phyloP scores from a whole-genome alignment of 2,113 vertebrate genomes.

The Haemorhous mexicanus region DNA sequence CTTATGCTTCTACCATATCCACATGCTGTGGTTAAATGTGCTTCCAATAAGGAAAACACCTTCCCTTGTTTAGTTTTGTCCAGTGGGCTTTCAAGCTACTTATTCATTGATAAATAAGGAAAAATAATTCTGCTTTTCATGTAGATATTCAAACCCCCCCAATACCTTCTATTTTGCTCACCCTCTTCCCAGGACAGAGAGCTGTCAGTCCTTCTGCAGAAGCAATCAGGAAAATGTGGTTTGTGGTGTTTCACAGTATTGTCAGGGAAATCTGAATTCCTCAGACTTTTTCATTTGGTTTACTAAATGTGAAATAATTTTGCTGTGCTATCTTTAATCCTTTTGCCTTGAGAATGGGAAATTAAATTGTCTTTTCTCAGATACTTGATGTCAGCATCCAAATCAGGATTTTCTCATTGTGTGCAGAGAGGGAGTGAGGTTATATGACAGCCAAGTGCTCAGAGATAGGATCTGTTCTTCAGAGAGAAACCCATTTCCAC shows the following conservation, averaged over 20 bases:
- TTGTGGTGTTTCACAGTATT: background rate
- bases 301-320: background rate
- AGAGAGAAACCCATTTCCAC: background rate
- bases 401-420: background rate
- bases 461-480: background rate
- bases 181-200: background rate
- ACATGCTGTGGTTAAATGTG: background rate
- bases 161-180: background rate
- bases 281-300: background rate
- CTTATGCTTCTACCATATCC: background rate
- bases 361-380: slow-evolving; percentile 16
- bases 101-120: background rate
- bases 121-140: background rate
- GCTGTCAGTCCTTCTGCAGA: background rate
- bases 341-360: slow-evolving; percentile 6
- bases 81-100: background rate
- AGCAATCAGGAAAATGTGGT: background rate
- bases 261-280: background rate
- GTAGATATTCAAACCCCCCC: background rate
- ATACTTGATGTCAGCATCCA: background rate
- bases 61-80: background rate
- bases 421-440: background rate
- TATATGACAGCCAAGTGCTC: background rate
- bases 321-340: background rate
- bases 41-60: background rate